Conservation (phyloP, 2,888 invertebrate genomes). For the Lepidochrysops patricia region DNA sequence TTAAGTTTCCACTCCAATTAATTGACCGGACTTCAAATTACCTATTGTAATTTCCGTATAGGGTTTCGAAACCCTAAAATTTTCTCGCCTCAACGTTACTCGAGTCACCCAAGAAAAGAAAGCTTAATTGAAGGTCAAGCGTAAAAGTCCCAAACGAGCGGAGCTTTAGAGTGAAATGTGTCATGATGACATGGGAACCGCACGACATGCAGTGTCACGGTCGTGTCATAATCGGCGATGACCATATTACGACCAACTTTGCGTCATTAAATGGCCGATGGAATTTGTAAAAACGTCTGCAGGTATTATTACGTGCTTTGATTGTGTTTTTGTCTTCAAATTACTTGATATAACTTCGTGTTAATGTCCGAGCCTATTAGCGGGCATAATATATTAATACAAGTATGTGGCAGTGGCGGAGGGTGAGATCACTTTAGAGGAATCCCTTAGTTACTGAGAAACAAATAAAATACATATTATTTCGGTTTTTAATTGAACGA, state of each 20-base stretch:
- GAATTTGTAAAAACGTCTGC: slow-evolving; percentile 6
- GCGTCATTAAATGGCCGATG: slow-evolving; percentile 5
- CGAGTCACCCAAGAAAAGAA: background rate
- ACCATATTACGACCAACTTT: slow-evolving; percentile 22
- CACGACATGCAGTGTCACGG: slow-evolving; percentile 55
- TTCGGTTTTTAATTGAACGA: too few relatives aligned
- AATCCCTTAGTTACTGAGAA: too few relatives aligned
- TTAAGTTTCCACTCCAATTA: too few relatives aligned
- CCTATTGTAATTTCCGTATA: too few relatives aligned
- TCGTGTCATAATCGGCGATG: slow-evolving; percentile 52
- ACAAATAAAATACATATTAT: too few relatives aligned
- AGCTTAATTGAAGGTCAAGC: background rate
- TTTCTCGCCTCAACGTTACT: too few relatives aligned
- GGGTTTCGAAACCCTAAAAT: too few relatives aligned
- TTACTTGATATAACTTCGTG: background rate
- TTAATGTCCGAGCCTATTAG: background rate
- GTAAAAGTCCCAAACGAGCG: background rate
- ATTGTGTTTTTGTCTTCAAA: background rate
- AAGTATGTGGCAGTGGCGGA: too few relatives aligned
- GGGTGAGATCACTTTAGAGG: too few relatives aligned
- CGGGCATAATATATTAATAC: too few relatives aligned
- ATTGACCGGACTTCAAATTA: background rate
- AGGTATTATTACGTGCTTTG: background rate
- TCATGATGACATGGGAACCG: slow-evolving; percentile 37
- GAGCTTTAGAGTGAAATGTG: background rate